A percentile compares a stretch with the other conserved stretches of the same genome.
These are phyloP conservation scores for Tuta absoluta DNA, from an alignment of 2,888 invertebrate species.

Conservation along the genomic window DNA sequence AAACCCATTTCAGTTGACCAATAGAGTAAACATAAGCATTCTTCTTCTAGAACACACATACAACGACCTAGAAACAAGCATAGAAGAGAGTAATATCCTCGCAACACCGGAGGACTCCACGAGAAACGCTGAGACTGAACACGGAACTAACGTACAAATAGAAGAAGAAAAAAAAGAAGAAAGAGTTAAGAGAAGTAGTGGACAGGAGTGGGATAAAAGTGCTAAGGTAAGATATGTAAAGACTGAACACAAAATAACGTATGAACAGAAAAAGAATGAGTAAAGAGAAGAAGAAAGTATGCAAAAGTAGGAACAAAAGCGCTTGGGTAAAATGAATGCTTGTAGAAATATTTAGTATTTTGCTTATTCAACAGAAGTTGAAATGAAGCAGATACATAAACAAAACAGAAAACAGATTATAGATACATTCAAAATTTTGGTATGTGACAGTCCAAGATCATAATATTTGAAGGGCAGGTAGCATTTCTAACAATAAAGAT, in stretches of 20 bases:
- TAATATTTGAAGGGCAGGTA: too few species aligned
- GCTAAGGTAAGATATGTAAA: conserved; percentile 50
- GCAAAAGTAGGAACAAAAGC: not conserved
- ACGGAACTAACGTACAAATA: conserved; percentile 49
- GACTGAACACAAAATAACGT: not conserved
- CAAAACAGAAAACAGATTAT: too few species aligned
- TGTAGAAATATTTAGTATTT: too few species aligned
- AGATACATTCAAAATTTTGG: too few species aligned
- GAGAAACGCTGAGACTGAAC: conserved; percentile 45
- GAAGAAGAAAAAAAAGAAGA: conserved; percentile 39
- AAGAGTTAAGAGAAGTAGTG: conserved; percentile 61
- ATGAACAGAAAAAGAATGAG: not conserved
- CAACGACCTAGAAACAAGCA: conserved; percentile 52
- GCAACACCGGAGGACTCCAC: conserved; percentile 44
- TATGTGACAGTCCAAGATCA: too few species aligned
- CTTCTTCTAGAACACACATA: conserved; percentile 37
- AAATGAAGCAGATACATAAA: too few species aligned
- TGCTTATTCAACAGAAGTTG: too few species aligned
- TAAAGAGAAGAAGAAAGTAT: not conserved
- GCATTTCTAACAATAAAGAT: too few species aligned
- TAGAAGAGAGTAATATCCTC: conserved; percentile 49
- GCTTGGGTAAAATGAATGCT: not conserved
- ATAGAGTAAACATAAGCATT: too few species aligned
- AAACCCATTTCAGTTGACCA: too few species aligned
- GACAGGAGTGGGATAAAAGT: conserved; percentile 57